Conservation (phyloP, 2,888 invertebrate genomes). For the Coenonympha arcania region DNA sequence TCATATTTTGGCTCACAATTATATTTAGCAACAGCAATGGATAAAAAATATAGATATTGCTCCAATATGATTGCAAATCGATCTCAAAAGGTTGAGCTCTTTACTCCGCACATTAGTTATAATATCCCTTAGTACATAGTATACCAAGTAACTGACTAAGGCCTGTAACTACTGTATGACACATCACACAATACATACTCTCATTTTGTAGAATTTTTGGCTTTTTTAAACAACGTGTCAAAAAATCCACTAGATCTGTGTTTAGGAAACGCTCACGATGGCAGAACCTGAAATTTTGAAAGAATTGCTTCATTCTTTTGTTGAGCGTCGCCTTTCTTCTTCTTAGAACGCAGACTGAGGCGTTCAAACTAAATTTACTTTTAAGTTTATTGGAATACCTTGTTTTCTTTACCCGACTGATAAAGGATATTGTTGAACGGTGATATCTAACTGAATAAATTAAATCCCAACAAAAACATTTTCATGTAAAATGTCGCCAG, state of each 20-base stretch:
- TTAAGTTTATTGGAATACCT: slow-evolving; percentile 8
- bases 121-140: no score
- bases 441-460: neutral
- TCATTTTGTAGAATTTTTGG: no score
- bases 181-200: no score
- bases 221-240: neutral
- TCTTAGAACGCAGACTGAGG: slow-evolving; percentile 14
- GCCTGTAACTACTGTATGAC: no score
- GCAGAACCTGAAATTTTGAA: slow-evolving; percentile 53
- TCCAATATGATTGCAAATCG: no score
- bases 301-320: slow-evolving; percentile 64
- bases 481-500: no score
- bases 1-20: no score
- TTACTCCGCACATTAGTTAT: no score
- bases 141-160: no score
- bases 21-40: no score
- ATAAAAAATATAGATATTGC: no score
- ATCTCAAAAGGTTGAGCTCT: no score
- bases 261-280: slow-evolving; percentile 33
- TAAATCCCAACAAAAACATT: neutral
- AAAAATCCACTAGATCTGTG: neutral
- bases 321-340: slow-evolving; percentile 34
- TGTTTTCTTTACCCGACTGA: slow-evolving; percentile 3
- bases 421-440: neutral
- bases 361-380: slow-evolving; percentile 24